Conservation (phyloP, 1,140 invertebrate genomes). For the Ganaspis sp. region DNA sequence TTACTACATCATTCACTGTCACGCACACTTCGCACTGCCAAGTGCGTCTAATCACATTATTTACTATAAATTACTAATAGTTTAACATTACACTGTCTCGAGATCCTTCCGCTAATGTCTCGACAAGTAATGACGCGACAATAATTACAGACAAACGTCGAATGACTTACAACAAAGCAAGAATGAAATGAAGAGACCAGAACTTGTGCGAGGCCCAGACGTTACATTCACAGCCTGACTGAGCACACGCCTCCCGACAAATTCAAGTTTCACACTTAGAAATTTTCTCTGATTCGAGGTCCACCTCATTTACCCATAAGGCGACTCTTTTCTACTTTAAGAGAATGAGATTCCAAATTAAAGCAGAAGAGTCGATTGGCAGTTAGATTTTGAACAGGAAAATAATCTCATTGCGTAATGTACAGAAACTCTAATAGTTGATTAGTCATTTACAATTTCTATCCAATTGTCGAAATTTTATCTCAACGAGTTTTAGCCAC, state of each 20-base stretch:
- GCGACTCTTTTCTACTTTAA: not conserved
- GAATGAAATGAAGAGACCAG: slow-evolving; percentile 56
- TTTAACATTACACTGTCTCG: slow-evolving; percentile 66
- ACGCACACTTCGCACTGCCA: slow-evolving; percentile 56
- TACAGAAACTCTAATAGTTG: not conserved
- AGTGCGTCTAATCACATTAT: slow-evolving; percentile 71
- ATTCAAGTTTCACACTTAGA: not conserved
- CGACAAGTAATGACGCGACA: slow-evolving; percentile 54
- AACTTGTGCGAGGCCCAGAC: slow-evolving; percentile 67
- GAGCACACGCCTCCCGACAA: slow-evolving; percentile 60
- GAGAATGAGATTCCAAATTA: not conserved
- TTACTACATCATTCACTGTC: slow-evolving; percentile 49
- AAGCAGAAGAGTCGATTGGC: not conserved
- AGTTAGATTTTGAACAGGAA: not conserved
- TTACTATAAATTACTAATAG: slow-evolving; percentile 73
- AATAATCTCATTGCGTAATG: slow-evolving; percentile 23
- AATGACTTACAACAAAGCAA: slow-evolving; percentile 54
- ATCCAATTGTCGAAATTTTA: slow-evolving; percentile 16
- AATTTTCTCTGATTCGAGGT: slow-evolving; percentile 21
- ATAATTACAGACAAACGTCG: slow-evolving; percentile 37
- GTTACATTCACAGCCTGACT: slow-evolving; percentile 77
- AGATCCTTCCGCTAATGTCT: slow-evolving; percentile 62
- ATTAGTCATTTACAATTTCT: not conserved
- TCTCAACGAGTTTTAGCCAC: slow-evolving; percentile 1
- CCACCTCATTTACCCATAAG: not conserved